phyloP scores from a whole-genome alignment of 2,888 invertebrate species.

The Andrena bicolor region DNA sequence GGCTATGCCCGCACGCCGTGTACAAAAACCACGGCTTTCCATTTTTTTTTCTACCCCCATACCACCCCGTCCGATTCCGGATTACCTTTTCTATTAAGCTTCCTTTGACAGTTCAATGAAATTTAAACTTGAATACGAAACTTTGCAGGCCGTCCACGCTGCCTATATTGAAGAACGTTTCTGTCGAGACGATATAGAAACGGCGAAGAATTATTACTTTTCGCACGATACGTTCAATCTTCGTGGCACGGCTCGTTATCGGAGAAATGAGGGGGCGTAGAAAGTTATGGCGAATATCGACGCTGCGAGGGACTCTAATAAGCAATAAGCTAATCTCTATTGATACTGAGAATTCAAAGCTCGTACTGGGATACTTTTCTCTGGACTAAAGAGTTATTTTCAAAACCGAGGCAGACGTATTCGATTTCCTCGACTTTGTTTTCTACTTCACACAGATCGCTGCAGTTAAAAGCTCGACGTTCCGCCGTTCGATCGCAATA shows the following conservation, averaged over 20 bases:
- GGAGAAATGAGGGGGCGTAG: neutral
- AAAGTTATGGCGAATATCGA: neutral
- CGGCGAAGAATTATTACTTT: slow-evolving; percentile 18
- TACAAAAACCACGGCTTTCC: slow-evolving; percentile 42
- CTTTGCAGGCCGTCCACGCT: slow-evolving; percentile 8
- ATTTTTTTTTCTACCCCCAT: neutral
- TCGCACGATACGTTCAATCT: slow-evolving; percentile 5
- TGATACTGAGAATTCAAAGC: neutral
- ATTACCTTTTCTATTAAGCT: slow-evolving; percentile 45
- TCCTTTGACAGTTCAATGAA: slow-evolving; percentile 30
- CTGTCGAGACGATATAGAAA: slow-evolving; percentile 1
- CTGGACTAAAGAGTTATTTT: too few relatives aligned
- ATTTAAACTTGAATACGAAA: slow-evolving; percentile 39
- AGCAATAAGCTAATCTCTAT: neutral
- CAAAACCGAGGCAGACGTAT: too few relatives aligned
- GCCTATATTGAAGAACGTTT: slow-evolving; percentile 28
- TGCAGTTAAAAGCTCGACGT: neutral
- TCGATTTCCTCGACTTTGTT: too few relatives aligned
- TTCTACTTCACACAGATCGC: too few relatives aligned
- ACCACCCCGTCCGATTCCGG: neutral
- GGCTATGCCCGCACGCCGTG: slow-evolving; percentile 28
- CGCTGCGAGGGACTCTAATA: neutral
- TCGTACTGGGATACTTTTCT: too few relatives aligned
- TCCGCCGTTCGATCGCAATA: slow-evolving; percentile 1
- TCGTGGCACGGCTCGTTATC: neutral